A percentile compares a stretch with the other conserved stretches of the same genome.
Evolutionary conservation across 2,113 vertebrate genomes (phyloP).

Genomic region (Gasterosteus nipponicus): DNA sequence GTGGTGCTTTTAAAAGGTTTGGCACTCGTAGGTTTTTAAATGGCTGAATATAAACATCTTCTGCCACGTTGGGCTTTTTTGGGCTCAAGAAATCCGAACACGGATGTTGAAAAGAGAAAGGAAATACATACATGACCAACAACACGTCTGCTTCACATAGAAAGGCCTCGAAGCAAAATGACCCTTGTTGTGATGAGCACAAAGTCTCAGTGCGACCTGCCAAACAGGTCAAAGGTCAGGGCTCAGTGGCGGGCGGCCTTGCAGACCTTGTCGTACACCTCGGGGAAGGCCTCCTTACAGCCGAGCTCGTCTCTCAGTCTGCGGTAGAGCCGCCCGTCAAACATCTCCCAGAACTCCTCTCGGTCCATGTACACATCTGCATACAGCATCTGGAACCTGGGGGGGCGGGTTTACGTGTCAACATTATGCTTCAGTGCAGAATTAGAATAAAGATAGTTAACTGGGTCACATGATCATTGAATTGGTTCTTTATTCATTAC

Average conservation of each 20-base stretch:
- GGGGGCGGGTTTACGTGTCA: background rate
- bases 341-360: slow-evolving; percentile 99
- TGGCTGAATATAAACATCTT: background rate
- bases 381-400: slow-evolving; percentile 98
- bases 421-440: background rate
- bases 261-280: slow-evolving; percentile 98
- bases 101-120: background rate
- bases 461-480: too few species aligned
- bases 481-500: too few species aligned
- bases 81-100: too few species aligned
- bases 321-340: slow-evolving; percentile 92
- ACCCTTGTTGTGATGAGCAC: too few species aligned
- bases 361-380: slow-evolving; percentile 97
- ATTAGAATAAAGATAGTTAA: too few species aligned
- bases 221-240: slow-evolving; percentile 64
- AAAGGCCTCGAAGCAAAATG: background rate
- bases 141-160: background rate
- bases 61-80: too few species aligned
- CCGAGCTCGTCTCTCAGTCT: slow-evolving; percentile 88
- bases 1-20: background rate
- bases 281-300: slow-evolving; percentile 93
- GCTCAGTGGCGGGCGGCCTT: slow-evolving; percentile 94
- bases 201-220: background rate
- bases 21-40: slow-evolving; percentile 17
- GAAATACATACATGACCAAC: slow-evolving; percentile 3